Percentiles rank a stretch among this genome's conserved stretches.
Evolutionary conservation across 2,113 vertebrate genomes (phyloP).

Genomic region (Pteronura brasiliensis): DNA sequence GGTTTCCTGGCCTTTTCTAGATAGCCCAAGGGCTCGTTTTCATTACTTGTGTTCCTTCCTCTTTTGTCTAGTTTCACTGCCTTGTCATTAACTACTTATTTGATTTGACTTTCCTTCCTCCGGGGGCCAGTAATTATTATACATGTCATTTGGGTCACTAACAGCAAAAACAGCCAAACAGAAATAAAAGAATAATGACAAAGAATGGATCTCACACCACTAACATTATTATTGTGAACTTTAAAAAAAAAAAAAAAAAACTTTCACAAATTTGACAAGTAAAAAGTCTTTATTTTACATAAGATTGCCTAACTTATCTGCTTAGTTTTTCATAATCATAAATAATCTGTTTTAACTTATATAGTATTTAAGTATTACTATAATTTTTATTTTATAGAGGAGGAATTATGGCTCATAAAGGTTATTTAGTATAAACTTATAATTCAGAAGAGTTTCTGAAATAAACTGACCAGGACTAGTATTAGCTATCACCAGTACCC

Average conservation of each 20-base stretch:
- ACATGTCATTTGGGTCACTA: neutral
- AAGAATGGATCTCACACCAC: neutral
- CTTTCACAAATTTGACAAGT: neutral
- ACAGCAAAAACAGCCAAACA: neutral
- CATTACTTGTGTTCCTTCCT: neutral
- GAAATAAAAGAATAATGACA: neutral
- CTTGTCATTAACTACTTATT: neutral
- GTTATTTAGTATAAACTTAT: neutral
- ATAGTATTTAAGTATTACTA: neutral
- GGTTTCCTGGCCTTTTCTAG: neutral
- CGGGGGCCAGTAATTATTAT: neutral
- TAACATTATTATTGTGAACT: neutral
- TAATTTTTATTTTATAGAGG: neutral
- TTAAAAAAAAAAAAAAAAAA: neutral
- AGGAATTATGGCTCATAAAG: neutral
- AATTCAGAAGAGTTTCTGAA: neutral
- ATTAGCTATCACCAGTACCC: neutral
- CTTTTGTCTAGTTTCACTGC: neutral
- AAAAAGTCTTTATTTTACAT: neutral
- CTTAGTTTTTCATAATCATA: neutral
- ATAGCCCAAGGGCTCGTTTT: neutral
- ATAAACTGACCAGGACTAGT: neutral
- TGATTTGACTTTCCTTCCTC: neutral
- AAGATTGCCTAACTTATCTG: neutral
- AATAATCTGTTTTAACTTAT: neutral